These are phyloP conservation scores for Drosophila ercepeae DNA, from an alignment of 1,140 invertebrate species.

Conservation along the genomic window DNA sequence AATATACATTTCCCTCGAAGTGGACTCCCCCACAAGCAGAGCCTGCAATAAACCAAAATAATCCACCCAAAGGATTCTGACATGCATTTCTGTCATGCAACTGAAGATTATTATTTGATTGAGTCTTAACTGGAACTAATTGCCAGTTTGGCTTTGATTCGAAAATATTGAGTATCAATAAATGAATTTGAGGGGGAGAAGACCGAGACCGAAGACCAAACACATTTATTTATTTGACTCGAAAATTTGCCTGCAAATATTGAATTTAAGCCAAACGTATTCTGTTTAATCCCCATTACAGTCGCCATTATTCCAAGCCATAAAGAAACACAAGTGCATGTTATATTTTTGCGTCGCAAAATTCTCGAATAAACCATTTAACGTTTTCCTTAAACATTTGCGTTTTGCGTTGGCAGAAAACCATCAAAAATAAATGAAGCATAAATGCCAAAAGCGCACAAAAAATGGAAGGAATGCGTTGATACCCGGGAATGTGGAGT, in stretches of 20 bases:
- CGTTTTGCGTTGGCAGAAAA: conserved; percentile 39
- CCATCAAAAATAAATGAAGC: conserved; percentile 78
- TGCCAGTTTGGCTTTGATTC: conserved; percentile 24
- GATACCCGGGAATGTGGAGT: conserved; percentile 6
- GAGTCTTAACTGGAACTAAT: conserved; percentile 33
- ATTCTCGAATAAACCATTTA: conserved; percentile 57
- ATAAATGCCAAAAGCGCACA: conserved; percentile 70
- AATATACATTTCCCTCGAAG: not conserved
- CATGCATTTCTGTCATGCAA: not conserved
- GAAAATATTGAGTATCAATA: conserved; percentile 23
- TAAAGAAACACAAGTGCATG: conserved; percentile 36
- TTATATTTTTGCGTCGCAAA: conserved; percentile 30
- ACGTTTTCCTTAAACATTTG: conserved; percentile 40
- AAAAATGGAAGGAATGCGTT: conserved; percentile 4
- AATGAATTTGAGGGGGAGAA: conserved; percentile 27
- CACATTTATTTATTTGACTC: conserved; percentile 33
- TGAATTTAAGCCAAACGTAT: conserved; percentile 31
- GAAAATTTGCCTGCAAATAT: conserved; percentile 18
- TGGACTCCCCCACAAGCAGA: not conserved
- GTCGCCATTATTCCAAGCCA: conserved; percentile 14
- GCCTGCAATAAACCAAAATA: conserved; percentile 1
- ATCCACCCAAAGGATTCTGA: conserved; percentile 2
- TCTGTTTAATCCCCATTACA: conserved; percentile 32
- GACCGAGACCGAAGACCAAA: not conserved
- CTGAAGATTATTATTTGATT: conserved; percentile 34